Percentiles rank a stretch among this genome's conserved stretches.
These are phyloP conservation scores for Hybos culiciformis DNA, from an alignment of 2,888 invertebrate species.

Conservation along the genomic window DNA sequence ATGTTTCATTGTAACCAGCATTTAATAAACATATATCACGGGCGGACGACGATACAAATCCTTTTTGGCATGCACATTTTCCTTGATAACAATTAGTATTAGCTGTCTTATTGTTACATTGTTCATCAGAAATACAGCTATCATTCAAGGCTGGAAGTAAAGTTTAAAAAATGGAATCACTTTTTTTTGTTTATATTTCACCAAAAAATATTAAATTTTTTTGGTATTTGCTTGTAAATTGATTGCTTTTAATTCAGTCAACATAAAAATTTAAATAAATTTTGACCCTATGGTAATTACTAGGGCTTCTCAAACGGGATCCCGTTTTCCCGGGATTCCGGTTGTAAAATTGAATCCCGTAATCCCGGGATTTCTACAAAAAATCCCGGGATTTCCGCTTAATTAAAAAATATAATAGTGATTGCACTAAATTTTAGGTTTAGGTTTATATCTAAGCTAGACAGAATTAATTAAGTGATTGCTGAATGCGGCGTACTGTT, in stretches of 20 bases:
- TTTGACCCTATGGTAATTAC: background rate
- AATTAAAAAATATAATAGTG: no score
- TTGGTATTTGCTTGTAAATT: background rate
- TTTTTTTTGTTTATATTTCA: no score
- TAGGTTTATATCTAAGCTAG: no score
- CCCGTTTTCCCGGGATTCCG: no score
- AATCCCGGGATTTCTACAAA: no score
- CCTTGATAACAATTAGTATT: conserved; percentile 12
- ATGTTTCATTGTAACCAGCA: conserved; percentile 15
- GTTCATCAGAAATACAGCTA: conserved; percentile 9
- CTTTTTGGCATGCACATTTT: conserved; percentile 17
- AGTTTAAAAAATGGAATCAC: background rate
- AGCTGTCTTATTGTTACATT: conserved; percentile 18
- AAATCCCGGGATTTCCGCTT: no score
- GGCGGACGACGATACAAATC: conserved; percentile 12
- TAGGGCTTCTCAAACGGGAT: no score
- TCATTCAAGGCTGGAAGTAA: conserved; percentile 7
- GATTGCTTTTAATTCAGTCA: background rate
- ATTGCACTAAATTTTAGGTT: no score
- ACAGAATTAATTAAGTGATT: no score
- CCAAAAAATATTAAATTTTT: background rate
- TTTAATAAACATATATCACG: conserved; percentile 14
- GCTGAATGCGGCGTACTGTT: no score
- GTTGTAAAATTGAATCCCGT: background rate
- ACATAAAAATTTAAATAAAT: no score